Evolutionary conservation across 2,113 vertebrate genomes (phyloP), one percentile per base, ranked within the genome.

Genomic region (Salvelinus fontinalis): DNA sequence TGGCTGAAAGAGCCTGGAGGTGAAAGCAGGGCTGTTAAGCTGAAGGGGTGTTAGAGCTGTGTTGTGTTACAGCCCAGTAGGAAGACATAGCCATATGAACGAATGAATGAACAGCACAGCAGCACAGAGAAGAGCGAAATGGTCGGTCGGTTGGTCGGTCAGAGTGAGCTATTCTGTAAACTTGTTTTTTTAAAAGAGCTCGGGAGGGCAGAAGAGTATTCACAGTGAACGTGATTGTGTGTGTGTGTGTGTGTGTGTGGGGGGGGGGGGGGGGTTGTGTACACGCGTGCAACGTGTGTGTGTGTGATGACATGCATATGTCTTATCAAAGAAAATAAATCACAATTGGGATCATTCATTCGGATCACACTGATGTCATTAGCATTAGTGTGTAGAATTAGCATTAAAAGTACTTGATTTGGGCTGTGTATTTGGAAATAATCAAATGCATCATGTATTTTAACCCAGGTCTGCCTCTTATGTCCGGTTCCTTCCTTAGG

Each of bases 131-230:
- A 20, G 73, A 81, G 26, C 70, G 65, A 84, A 84, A 83, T 54
- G 66, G 74, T 7, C 0, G 31, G 31, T 31, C 7, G 77, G 73
- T 73, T 75, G 79, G 79, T 76, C 29, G 70, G 48, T 14, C 48
- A 49, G 31, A 31, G 48, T n/a, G 67, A 48, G 79, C 81, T 75
- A 51, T 48, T 85, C 72, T 81, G 27, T 85, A 87, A 81, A 87
- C 70, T 89, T 89, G 84, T 31, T 90, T 87, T 81, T 87, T 87
- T 49, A 88, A 79, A 6, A 22, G 71, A 74, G 77, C 78, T 75
- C 0, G 0, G 48, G 80, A 3, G 31, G 76, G 62, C 71, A 77
- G 66, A 73, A 27, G 73, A 62, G 59, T 34, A 59, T 57, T 49
- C 31, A 39, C 31, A 69, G 14, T 6, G 5, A 74, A 51, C 11